These are phyloP conservation scores for Drosophila borborema DNA, from an alignment of 2,888 invertebrate genomes.

Conservation along the genomic window DNA sequence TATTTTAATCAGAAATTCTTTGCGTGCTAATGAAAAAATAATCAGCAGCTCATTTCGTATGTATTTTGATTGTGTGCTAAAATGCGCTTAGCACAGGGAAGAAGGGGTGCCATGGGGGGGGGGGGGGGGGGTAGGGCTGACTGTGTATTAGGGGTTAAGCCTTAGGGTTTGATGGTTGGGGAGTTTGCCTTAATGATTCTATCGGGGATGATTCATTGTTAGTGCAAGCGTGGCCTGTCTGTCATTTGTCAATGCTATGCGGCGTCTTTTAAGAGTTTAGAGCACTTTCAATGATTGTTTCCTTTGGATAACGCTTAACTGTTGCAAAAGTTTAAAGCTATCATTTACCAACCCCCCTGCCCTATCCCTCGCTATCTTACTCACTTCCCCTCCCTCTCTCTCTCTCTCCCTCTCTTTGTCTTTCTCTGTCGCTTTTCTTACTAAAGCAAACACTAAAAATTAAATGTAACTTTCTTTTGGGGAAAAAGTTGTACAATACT, in stretches of 20 bases:
- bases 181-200: constrained; percentile 39
- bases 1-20: constrained; percentile 44
- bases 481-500: constrained; percentile 63
- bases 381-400: not conserved
- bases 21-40: constrained; percentile 76
- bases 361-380: not conserved
- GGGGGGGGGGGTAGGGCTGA: not conserved
- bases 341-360: constrained; percentile 1
- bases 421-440: not conserved
- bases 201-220: constrained; percentile 57
- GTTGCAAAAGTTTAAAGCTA: constrained; percentile 21
- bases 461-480: constrained; percentile 30
- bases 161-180: not conserved
- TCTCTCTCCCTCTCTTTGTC: no score
- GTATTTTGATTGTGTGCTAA: constrained; percentile 77
- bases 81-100: constrained; percentile 30
- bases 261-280: constrained; percentile 19
- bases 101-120: not conserved
- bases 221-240: constrained; percentile 31
- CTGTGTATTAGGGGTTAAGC: not conserved
- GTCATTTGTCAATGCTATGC: constrained; percentile 61
- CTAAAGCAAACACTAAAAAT: constrained; percentile 28
- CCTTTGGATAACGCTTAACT: constrained; percentile 12
- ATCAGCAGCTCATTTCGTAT: constrained; percentile 75
- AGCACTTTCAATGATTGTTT: constrained; percentile 65